Conservation (phyloP, 2,888 invertebrate genomes). For the Chrysomela aeneicollis region DNA sequence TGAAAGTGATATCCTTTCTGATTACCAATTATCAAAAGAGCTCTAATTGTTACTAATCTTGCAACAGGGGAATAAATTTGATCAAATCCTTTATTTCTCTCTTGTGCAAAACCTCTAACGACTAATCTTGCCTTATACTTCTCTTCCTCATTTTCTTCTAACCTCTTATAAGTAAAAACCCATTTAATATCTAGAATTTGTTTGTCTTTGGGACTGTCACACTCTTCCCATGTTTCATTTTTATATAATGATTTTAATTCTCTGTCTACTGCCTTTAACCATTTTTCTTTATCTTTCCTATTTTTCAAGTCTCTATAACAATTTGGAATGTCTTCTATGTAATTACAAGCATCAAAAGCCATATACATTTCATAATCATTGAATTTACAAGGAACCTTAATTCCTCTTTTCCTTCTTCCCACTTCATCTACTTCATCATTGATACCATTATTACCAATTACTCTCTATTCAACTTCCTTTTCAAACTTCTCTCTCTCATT, state of each 20-base stretch:
- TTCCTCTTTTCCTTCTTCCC: too few species aligned
- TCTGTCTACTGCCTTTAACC: slow-evolving; percentile 26
- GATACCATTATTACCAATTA: too few species aligned
- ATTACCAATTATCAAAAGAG: too few species aligned
- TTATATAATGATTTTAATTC: slow-evolving; percentile 30
- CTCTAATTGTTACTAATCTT: slow-evolving; percentile 27
- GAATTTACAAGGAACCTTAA: too few species aligned
- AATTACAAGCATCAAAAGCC: slow-evolving; percentile 30
- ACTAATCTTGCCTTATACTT: too few species aligned
- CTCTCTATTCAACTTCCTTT: too few species aligned
- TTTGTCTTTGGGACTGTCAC: slow-evolving; percentile 12
- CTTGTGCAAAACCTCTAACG: too few species aligned
- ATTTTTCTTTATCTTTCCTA: slow-evolving; percentile 20
- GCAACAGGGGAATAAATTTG: slow-evolving; percentile 49
- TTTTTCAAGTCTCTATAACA: slow-evolving; percentile 18
- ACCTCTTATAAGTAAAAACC: slow-evolving; percentile 38
- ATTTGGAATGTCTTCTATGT: slow-evolving; percentile 28
- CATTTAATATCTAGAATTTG: slow-evolving; percentile 29
- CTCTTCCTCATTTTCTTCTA: too few species aligned
- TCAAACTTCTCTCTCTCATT: too few species aligned
- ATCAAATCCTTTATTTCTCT: slow-evolving; percentile 33
- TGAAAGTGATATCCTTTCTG: too few species aligned
- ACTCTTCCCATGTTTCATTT: slow-evolving; percentile 26
- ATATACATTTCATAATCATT: slow-evolving; percentile 30
- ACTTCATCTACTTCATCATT: too few species aligned